A percentile compares a stretch with the other conserved stretches of the same genome.
These are phyloP conservation scores for Pyrocoelia pectoralis DNA, from an alignment of 2,888 invertebrate genomes.

Conservation along the genomic window DNA sequence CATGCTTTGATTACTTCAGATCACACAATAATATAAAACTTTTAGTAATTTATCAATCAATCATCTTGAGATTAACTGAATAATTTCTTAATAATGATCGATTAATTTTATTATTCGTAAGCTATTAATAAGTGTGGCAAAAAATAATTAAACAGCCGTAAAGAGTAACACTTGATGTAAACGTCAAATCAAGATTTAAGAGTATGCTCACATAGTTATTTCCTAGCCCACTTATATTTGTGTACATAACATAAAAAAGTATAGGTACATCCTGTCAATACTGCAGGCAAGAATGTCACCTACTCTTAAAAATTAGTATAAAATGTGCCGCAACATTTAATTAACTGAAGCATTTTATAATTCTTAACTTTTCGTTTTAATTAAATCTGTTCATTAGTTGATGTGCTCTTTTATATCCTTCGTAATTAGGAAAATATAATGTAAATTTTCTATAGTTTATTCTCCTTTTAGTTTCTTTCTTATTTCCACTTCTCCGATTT, in stretches of 20 bases:
- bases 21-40: background rate
- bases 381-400: background rate
- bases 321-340: background rate
- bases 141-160: background rate
- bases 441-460: background rate
- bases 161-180: background rate
- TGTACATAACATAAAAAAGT: background rate
- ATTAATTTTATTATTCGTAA: constrained; percentile 1
- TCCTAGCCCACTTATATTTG: background rate
- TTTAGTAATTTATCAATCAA: background rate
- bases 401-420: background rate
- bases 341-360: background rate
- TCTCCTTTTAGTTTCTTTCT: constrained; percentile 22
- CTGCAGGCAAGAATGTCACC: background rate
- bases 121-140: background rate
- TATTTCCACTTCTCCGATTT: constrained; percentile 21
- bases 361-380: background rate
- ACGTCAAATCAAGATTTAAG: background rate
- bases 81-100: background rate
- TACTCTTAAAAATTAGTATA: background rate
- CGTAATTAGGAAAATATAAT: background rate
- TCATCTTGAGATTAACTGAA: background rate
- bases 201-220: background rate
- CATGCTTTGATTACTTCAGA: background rate
- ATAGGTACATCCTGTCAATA: background rate